Conservation (phyloP, 2,888 invertebrate species). For the Eustalomyia histrio region DNA sequence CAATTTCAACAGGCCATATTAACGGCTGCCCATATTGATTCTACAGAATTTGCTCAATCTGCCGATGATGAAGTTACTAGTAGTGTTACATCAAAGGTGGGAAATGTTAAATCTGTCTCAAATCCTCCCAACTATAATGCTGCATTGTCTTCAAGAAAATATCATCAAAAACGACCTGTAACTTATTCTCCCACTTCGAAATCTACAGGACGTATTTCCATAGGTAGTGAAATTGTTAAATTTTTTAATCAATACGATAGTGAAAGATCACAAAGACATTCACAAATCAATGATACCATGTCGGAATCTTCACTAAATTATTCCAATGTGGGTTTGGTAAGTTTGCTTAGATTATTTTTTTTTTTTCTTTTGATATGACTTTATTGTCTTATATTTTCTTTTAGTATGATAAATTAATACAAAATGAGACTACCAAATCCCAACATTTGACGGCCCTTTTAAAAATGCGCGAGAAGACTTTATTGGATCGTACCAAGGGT, state of each 20-base stretch:
- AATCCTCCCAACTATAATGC: constrained; percentile 65
- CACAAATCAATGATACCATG: constrained; percentile 66
- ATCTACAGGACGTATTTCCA: constrained; percentile 24
- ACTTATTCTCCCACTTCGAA: constrained; percentile 29
- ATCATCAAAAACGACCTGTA: constrained; percentile 1
- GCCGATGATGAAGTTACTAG: constrained; percentile 60
- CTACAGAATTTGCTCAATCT: constrained; percentile 42
- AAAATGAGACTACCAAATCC: constrained; percentile 84
- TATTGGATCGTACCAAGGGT: constrained; percentile 84
- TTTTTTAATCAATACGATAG: constrained; percentile 71
- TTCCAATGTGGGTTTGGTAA: constrained; percentile 75
- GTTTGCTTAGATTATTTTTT: constrained; percentile 45
- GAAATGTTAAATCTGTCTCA: background rate
- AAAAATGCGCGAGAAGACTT: constrained; percentile 84
- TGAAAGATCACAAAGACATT: constrained; percentile 67
- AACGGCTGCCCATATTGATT: constrained; percentile 30
- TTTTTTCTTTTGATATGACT: too few species aligned
- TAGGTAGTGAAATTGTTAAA: constrained; percentile 71
- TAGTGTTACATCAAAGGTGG: constrained; percentile 30
- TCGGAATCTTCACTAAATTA: constrained; percentile 73
- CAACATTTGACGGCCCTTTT: constrained; percentile 84
- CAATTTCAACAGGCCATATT: constrained; percentile 48
- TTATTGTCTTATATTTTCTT: constrained; percentile 52
- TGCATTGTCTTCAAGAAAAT: constrained; percentile 7
- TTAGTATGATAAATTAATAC: constrained; percentile 83